Base-by-base conservation (phyloP, 1,140 invertebrate genomes). In the Pantala flavescens region DNA sequence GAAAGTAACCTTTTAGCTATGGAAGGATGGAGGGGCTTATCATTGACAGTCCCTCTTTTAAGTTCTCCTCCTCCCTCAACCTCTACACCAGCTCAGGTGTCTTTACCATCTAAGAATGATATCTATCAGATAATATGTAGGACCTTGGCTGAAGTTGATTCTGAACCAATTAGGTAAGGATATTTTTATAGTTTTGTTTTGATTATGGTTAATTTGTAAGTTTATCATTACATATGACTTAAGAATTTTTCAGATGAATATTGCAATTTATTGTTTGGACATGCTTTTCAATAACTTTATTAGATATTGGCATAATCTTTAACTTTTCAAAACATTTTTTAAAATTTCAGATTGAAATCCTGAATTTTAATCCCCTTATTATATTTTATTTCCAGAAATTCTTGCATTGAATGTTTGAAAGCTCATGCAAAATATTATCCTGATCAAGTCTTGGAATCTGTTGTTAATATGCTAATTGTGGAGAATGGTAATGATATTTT, bases 381-480 rank as follows among this genome's bases (percentile, higher is more conserved):
- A 63, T 7, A 42, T 5, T 72, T 55, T 75, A 16, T 11, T 75
- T 75, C 23, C 49, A 75, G 75, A 70, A 23, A 73, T 28, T 71
- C 72, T 28, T 43, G 28, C 19, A 28, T 70, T n/a, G 63, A 55
- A n/a, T 75, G 75, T 23, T 70, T 75, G n/a, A 75, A 73, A 42
- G 21, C 9, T 70, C 36, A 70, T 24, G 71, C 75, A 21, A 36
- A 14, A 19, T 23, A 23, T 16, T 74, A 71, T n/a, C 74, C 74
- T n/a, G n/a, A 74, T n/a, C 55, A 74, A 71, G 74, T 74, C 0
- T 21, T 74, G 74, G 70, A 74, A 43, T 5, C n/a, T n/a, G 42
- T 71, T 43, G 74, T 74, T 43, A 28, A 63, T 3, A 63, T 7
- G 14, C n/a, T 63, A 63, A 14, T 63, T 63, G 5, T 12, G 1